These are phyloP conservation scores for Dryomyza anilis DNA, from an alignment of 2,888 invertebrate species.

Conservation along the genomic window DNA sequence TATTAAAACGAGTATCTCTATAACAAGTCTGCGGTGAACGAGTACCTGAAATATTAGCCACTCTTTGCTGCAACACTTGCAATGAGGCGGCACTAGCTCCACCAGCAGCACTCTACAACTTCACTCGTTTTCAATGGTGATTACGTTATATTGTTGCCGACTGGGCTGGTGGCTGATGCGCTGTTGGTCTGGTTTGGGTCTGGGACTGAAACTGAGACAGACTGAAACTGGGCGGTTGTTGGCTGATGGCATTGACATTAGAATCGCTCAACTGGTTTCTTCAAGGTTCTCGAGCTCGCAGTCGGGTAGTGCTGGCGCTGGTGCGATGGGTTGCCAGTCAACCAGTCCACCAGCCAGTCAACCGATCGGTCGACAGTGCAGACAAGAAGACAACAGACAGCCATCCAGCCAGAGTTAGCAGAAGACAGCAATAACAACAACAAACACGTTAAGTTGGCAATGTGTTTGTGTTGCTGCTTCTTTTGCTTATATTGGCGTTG, in stretches of 20 bases:
- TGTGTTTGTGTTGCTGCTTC: neutral
- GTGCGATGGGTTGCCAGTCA: too few relatives aligned
- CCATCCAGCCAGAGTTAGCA: neutral
- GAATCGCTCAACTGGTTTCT: slow-evolving; percentile 59
- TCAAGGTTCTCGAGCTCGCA: slow-evolving; percentile 51
- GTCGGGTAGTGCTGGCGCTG: neutral
- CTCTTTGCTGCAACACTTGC: too few relatives aligned
- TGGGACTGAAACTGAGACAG: neutral
- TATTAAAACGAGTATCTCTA: too few relatives aligned
- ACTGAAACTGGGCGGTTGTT: neutral
- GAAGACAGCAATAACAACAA: neutral
- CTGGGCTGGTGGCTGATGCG: too few relatives aligned
- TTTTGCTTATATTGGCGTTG: neutral
- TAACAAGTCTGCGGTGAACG: too few relatives aligned
- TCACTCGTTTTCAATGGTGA: slow-evolving; percentile 1
- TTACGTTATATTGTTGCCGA: too few relatives aligned
- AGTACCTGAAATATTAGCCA: too few relatives aligned
- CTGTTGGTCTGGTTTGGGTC: neutral
- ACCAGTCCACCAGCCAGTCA: neutral
- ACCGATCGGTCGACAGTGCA: slow-evolving; percentile 1
- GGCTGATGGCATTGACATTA: slow-evolving; percentile 60
- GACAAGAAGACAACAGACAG: neutral
- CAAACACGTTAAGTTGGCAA: neutral
- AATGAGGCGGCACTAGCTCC: too few relatives aligned
- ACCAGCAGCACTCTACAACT: neutral